Percentiles rank a stretch among this genome's conserved stretches.
phyloP scores from a whole-genome alignment of 2,797 vertebrate genomes.

The Sebastes oblongus region DNA sequence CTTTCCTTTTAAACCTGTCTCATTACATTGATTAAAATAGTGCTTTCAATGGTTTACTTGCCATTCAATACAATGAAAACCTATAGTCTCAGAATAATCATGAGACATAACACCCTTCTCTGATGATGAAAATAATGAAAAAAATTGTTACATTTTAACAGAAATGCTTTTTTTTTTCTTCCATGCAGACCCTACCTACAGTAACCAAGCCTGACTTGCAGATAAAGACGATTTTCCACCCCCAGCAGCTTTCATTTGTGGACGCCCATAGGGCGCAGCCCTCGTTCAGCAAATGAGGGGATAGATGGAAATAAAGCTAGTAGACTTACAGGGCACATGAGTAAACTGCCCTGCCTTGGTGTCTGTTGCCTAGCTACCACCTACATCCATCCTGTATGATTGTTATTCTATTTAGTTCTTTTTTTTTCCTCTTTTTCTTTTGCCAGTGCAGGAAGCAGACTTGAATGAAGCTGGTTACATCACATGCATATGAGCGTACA shows the following conservation, averaged over 20 bases:
- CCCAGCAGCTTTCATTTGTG: slow-evolving; percentile 3
- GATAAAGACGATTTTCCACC: slow-evolving; percentile 3
- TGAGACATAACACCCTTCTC: background rate
- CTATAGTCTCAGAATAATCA: background rate
- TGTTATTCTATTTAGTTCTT: slow-evolving; percentile 29
- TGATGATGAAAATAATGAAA: background rate
- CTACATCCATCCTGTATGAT: slow-evolving; percentile 54
- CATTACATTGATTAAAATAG: background rate
- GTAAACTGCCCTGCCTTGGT: slow-evolving; percentile 54
- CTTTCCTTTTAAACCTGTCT: background rate
- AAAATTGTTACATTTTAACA: background rate
- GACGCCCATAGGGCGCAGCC: background rate
- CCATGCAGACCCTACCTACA: background rate
- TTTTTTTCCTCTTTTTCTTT: background rate
- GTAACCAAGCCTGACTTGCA: background rate
- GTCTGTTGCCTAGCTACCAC: slow-evolving; percentile 76
- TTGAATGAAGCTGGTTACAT: slow-evolving; percentile 35
- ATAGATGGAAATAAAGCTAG: slow-evolving; percentile 56
- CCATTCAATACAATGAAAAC: background rate
- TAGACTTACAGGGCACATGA: slow-evolving; percentile 47
- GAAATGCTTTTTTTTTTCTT: background rate
- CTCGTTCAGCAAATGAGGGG: slow-evolving; percentile 32
- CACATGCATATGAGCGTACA: background rate
- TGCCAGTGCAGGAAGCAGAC: background rate
- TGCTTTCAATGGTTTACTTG: background rate